Evolutionary conservation across 2,888 invertebrate genomes (phyloP).

Genomic region (Geotrupes spiniger): DNA sequence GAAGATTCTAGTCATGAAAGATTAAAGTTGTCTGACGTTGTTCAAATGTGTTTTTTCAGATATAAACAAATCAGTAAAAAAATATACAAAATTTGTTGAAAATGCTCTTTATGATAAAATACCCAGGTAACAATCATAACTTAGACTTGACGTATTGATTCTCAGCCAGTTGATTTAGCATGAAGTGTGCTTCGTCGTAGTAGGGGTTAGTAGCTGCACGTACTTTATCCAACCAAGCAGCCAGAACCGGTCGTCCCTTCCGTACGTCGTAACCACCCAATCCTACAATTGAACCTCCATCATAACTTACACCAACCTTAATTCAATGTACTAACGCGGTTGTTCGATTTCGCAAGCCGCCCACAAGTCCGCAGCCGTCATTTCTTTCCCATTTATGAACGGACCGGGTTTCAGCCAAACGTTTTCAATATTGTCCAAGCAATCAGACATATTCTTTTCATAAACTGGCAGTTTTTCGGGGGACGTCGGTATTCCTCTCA

Average conservation of each 20-base stretch:
- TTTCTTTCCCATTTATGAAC: slow-evolving; percentile 58
- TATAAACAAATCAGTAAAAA: no score
- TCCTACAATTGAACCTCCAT: slow-evolving; percentile 56
- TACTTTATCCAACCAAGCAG: slow-evolving; percentile 65
- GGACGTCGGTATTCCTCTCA: slow-evolving; percentile 50
- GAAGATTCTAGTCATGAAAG: no score
- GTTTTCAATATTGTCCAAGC: slow-evolving; percentile 57
- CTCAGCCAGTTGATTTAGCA: slow-evolving; percentile 34
- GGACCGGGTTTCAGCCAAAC: slow-evolving; percentile 50
- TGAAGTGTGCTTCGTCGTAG: slow-evolving; percentile 60
- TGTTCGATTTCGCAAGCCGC: slow-evolving; percentile 76
- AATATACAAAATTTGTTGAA: no score
- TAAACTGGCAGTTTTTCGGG: slow-evolving; percentile 47
- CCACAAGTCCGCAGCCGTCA: slow-evolving; percentile 70
- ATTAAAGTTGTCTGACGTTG: no score
- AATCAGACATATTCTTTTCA: slow-evolving; percentile 53
- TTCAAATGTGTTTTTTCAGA: no score
- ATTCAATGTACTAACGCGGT: slow-evolving; percentile 55
- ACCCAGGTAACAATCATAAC: no score
- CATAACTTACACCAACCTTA: neutral
- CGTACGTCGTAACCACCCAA: slow-evolving; percentile 66
- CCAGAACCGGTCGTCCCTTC: slow-evolving; percentile 59
- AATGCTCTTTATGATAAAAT: no score
- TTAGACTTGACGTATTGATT: no score
- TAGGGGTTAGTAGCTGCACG: slow-evolving; percentile 58